Percentiles rank a stretch among this genome's conserved stretches.
Conservation (phyloP, 2,797 vertebrate genomes). For the Cercopithecus mitis region DNA sequence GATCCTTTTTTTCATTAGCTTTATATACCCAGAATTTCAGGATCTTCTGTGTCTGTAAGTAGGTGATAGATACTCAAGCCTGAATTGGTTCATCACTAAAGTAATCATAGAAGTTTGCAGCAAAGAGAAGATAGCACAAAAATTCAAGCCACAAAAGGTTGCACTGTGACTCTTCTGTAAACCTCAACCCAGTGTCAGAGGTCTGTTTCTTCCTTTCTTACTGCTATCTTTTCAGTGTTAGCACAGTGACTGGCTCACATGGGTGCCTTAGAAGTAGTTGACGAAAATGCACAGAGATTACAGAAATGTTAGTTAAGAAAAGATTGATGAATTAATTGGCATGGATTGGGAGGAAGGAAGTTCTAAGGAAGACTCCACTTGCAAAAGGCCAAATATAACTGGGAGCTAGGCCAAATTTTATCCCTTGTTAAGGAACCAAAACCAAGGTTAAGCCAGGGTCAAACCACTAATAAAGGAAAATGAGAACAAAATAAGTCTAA, state of each 20-base stretch:
- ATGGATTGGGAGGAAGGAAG: not conserved
- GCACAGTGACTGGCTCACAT: not conserved
- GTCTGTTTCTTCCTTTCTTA: not conserved
- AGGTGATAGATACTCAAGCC: not conserved
- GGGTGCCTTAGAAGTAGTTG: not conserved
- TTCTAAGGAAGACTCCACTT: conserved; percentile 18
- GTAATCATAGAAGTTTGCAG: not conserved
- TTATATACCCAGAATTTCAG: not conserved
- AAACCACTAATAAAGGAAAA: not conserved
- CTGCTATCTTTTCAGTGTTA: not conserved
- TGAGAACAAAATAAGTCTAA: not conserved
- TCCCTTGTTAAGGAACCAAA: conserved; percentile 9
- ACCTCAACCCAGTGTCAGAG: not conserved
- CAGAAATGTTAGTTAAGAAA: not conserved
- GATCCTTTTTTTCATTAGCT: not conserved
- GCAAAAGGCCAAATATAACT: conserved; percentile 6
- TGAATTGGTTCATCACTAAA: not conserved
- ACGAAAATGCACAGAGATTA: not conserved
- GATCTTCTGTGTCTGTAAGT: not conserved
- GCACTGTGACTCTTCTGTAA: not conserved
- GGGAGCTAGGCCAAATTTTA: not conserved
- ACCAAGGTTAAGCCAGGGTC: not conserved
- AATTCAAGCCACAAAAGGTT: not conserved
- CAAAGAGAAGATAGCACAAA: not conserved
- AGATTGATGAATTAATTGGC: not conserved